Evolutionary conservation across 2,113 vertebrate species (phyloP).

Genomic region (Polypterus bichir): DNA sequence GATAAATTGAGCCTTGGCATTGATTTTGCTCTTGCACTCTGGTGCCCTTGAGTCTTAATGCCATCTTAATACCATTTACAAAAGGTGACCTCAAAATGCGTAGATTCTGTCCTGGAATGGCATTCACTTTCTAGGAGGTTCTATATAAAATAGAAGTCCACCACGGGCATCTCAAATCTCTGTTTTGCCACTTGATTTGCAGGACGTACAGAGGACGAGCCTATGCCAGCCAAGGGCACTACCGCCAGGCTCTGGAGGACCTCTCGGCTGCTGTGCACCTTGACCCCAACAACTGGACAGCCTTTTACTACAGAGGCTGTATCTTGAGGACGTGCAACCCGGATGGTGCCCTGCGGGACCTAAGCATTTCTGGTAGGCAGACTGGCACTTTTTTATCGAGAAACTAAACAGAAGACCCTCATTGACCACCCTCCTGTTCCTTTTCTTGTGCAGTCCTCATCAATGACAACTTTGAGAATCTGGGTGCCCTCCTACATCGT

Average conservation of each 20-base stretch:
- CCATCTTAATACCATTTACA: too few species aligned
- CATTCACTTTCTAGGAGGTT: too few species aligned
- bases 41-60: too few species aligned
- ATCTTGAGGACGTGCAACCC: conserved; percentile 39
- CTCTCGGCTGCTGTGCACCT: conserved; percentile 46
- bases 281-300: conserved; percentile 51
- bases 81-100: too few species aligned
- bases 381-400: background rate
- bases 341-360: conserved; percentile 47
- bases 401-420: too few species aligned
- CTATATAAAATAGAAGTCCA: too few species aligned
- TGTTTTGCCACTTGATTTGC: background rate
- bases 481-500: conserved; percentile 49
- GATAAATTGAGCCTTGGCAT: too few species aligned
- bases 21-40: too few species aligned
- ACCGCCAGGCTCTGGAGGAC: conserved; percentile 42
- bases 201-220: conserved; percentile 51
- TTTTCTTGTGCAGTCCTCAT: conserved; percentile 46
- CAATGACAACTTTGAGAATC: conserved; percentile 47
- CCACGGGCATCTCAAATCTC: too few species aligned
- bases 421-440: too few species aligned
- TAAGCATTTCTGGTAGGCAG: conserved; percentile 54
- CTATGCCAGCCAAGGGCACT: conserved; percentile 35
- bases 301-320: conserved; percentile 54
- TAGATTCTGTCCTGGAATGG: too few species aligned